phyloP scores from a whole-genome alignment of 2,888 invertebrate species.

The Himalopsyche anomala region DNA sequence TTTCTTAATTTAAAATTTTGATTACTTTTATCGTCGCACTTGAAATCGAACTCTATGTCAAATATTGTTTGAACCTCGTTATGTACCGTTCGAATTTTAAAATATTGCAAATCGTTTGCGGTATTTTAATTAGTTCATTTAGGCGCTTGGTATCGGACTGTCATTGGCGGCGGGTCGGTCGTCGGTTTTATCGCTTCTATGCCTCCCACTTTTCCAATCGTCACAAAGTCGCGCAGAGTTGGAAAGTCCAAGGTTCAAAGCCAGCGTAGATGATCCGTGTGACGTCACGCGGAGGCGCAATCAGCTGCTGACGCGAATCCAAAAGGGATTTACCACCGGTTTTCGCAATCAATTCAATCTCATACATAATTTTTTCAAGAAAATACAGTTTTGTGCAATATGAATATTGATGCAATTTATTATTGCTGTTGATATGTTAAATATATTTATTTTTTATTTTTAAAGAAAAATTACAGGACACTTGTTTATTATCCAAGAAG shows the following conservation, averaged over 20 bases:
- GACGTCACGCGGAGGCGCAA: conserved; percentile 46
- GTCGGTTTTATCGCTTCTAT: conserved; percentile 39
- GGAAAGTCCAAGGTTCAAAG: conserved; percentile 58
- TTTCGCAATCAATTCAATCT: not conserved
- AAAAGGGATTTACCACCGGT: not conserved
- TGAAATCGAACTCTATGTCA: not conserved
- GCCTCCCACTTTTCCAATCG: conserved; percentile 32
- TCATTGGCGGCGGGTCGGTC: conserved; percentile 47
- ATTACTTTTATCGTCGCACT: conserved; percentile 9
- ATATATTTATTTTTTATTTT: too few relatives aligned
- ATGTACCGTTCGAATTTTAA: conserved; percentile 47
- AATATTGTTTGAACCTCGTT: not conserved
- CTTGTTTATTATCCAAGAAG: too few relatives aligned
- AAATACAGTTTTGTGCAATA: too few relatives aligned
- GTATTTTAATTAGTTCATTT: conserved; percentile 41
- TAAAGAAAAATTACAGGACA: too few relatives aligned
- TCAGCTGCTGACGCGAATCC: not conserved
- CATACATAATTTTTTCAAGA: not conserved
- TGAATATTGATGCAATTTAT: too few relatives aligned
- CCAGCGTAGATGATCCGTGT: not conserved
- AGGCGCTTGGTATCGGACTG: conserved; percentile 36
- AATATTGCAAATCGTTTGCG: conserved; percentile 31
- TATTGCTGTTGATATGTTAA: too few relatives aligned
- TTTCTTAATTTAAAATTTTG: not conserved
- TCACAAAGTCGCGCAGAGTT: conserved; percentile 19